Conservation (phyloP, 2,113 vertebrate species). For the Petrocephalus microphthalmus region DNA sequence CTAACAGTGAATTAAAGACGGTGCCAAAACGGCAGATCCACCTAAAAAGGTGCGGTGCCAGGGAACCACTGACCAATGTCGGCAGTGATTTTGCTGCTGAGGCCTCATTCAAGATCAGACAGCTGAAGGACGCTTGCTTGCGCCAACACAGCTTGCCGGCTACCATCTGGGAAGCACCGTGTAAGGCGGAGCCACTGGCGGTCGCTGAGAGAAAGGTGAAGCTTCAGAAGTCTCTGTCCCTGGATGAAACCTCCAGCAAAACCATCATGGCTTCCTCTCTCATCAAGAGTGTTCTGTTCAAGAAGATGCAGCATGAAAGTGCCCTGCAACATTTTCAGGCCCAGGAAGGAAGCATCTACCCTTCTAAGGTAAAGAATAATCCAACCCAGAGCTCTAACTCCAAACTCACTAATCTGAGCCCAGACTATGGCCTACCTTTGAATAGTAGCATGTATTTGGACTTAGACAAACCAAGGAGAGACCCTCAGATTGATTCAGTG, state of each 20-base stretch:
- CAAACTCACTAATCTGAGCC: slow-evolving; percentile 14
- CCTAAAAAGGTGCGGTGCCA: slow-evolving; percentile 63
- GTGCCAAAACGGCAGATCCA: slow-evolving; percentile 85
- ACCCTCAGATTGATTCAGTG: slow-evolving; percentile 1
- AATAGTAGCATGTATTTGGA: slow-evolving; percentile 40
- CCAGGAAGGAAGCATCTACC: slow-evolving; percentile 18
- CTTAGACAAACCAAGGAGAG: slow-evolving; percentile 15
- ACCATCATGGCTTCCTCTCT: slow-evolving; percentile 71
- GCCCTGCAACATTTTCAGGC: slow-evolving; percentile 50
- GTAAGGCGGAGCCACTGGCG: not conserved
- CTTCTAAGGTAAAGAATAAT: slow-evolving; percentile 17
- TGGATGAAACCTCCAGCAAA: slow-evolving; percentile 61
- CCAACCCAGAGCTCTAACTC: slow-evolving; percentile 15
- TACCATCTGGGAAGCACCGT: slow-evolving; percentile 34
- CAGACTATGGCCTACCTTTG: slow-evolving; percentile 29
- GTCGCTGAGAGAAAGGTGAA: slow-evolving; percentile 29
- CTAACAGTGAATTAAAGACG: slow-evolving; percentile 59
- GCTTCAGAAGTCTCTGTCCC: slow-evolving; percentile 71
- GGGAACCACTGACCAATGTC: slow-evolving; percentile 24
- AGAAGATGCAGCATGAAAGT: slow-evolving; percentile 72
- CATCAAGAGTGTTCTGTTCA: slow-evolving; percentile 73
- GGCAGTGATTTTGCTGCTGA: not conserved
- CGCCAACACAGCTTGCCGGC: slow-evolving; percentile 54
- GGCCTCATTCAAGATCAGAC: not conserved
- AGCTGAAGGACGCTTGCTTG: slow-evolving; percentile 50